Percentiles rank a stretch among this genome's conserved stretches.
Conservation (phyloP, 2,113 vertebrate genomes). For the Pterocles gutturalis region DNA sequence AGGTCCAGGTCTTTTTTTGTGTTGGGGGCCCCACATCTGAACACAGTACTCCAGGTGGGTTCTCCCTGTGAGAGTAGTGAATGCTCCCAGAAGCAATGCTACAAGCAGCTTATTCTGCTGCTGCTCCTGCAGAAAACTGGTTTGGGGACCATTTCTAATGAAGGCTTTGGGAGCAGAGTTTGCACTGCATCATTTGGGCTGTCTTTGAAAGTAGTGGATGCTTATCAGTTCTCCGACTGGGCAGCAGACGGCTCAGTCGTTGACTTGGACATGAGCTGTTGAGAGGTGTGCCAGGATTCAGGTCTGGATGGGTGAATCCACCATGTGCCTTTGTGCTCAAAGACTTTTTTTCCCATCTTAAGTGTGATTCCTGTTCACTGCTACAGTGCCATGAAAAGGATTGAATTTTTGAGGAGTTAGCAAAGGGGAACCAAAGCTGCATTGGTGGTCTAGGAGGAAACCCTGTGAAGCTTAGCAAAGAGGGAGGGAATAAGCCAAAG, state of each 20-base stretch:
- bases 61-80: not conserved
- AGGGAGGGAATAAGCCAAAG: not conserved
- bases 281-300: not conserved
- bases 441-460: not conserved
- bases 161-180: not conserved
- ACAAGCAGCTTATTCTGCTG: not conserved
- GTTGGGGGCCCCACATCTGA: too few relatives aligned
- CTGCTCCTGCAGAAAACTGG: not conserved
- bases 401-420: not conserved
- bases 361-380: accelerated
- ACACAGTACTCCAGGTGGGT: too few relatives aligned
- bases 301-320: not conserved
- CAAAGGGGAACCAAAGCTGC: not conserved
- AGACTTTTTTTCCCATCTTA: not conserved
- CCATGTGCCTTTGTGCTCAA: not conserved
- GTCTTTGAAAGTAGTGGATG: not conserved
- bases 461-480: not conserved
- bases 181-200: not conserved
- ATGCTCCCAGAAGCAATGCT: not conserved
- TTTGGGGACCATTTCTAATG: not conserved
- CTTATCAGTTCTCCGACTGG: not conserved
- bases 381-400: not conserved
- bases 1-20: too few relatives aligned
- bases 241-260: not conserved
- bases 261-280: not conserved